Evolutionary conservation across 2,797 vertebrate species (phyloP), one percentile per base, ranked within the genome.

Genomic region (Acanthurus lineatus): DNA sequence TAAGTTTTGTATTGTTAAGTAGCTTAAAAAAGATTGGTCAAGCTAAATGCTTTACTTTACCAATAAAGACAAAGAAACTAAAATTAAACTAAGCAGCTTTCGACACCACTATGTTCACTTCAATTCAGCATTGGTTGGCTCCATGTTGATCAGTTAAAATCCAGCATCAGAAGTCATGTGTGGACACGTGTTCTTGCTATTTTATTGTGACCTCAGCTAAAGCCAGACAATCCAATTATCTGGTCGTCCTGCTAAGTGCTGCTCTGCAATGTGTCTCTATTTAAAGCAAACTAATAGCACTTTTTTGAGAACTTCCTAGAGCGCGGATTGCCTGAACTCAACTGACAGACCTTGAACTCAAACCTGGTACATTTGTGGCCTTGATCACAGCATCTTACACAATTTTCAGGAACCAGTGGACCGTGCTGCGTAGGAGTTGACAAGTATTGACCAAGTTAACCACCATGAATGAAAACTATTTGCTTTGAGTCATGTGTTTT

Each of bases 201-300:
- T 88, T 91, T 69, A 85, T 84, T 77, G 71, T 86, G 85, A 87
- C 85, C 84, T 40, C 19, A 71, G 78, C 86, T 90, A 90, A 93
- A 84, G 77, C 91, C 84, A 76, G 77, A 25, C 83, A 93, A 95
- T 95, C 93, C 94, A 87, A 93, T 95, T 94, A 95, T 71, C 76
- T 11, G 49, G 62, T 12, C 42, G 35, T 64, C 81, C 85, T 2
- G 74, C 64, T 66, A 69, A 82, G 67, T 61, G 71, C 74, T 69
- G 76, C 49, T 73, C 76, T 81, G 83, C 80, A 87, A 81, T 86
- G 85, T 79, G 83, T 78, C 58, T 89, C 91, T 93, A 91, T 92
- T 93, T 91, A 86, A 92, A 89, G 89, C 63, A 70, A 83, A 88
- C 87, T 90, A 85, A 87, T 85, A 76, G 63, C 69, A 86, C 80